Evolutionary conservation across 2,113 vertebrate genomes (phyloP).

Genomic region (Thryonomys swinderianus): DNA sequence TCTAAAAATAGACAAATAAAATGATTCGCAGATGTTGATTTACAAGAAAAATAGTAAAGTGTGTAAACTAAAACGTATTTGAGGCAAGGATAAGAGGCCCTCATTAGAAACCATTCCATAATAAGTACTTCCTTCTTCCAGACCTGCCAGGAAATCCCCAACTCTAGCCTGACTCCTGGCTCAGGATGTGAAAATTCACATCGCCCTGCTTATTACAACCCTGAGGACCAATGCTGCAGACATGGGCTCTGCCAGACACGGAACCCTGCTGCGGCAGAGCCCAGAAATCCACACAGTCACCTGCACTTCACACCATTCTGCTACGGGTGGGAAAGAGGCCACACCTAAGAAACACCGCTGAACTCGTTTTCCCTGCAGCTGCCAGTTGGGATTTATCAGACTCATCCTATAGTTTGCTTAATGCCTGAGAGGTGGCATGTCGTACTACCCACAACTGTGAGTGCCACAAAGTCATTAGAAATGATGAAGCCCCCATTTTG

Average conservation of each 20-base stretch:
- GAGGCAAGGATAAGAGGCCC: conserved; percentile 2
- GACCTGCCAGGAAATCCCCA: conserved; percentile 32
- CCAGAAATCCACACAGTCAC: background rate
- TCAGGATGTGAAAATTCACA: rapidly evolving
- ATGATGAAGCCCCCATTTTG: background rate
- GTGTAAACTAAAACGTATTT: conserved; percentile 48
- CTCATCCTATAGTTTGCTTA: background rate
- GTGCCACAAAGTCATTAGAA: background rate
- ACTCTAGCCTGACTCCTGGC: background rate
- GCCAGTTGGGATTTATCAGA: background rate
- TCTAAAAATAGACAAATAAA: conserved; percentile 77
- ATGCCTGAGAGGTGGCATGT: background rate
- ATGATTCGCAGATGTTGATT: conserved; percentile 77
- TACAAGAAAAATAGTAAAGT: conserved; percentile 69
- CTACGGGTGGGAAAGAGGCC: rapidly evolving
- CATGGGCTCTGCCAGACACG: rapidly evolving
- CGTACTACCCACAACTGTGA: background rate
- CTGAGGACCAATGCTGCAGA: background rate
- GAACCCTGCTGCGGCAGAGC: background rate
- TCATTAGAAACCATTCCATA: conserved; percentile 27
- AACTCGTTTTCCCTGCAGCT: background rate
- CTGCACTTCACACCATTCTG: background rate
- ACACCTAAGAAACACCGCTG: background rate
- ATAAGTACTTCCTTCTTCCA: conserved; percentile 5
- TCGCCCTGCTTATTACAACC: background rate